Conservation (phyloP, 2,888 invertebrate genomes). For the Ectemnius cavifrons region DNA sequence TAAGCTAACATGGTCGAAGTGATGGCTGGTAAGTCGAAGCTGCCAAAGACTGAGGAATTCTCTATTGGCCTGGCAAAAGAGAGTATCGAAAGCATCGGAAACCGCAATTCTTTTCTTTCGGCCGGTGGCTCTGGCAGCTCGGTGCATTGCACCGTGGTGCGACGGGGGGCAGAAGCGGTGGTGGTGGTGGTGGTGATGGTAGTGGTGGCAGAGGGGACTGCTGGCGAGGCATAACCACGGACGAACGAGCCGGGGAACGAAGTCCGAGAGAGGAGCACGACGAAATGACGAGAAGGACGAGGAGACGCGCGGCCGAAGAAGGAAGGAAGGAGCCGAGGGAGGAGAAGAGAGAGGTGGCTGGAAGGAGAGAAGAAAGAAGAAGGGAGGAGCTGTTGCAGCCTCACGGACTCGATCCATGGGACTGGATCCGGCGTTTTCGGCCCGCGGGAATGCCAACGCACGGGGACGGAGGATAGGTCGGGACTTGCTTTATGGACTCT, state of each 20-base stretch:
- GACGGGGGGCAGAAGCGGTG: conserved; percentile 33
- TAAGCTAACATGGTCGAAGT: neutral
- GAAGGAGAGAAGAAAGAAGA: conserved; percentile 4
- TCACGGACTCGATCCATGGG: conserved; percentile 47
- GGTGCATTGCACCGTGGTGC: conserved; percentile 53
- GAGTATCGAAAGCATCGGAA: conserved; percentile 40
- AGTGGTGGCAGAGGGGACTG: neutral
- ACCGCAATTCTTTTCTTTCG: conserved; percentile 56
- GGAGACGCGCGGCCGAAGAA: neutral
- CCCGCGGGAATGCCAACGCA: conserved; percentile 70
- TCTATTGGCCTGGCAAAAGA: conserved; percentile 15
- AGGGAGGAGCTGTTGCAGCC: conserved; percentile 19
- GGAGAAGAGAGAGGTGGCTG: conserved; percentile 21
- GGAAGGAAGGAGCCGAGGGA: conserved; percentile 18
- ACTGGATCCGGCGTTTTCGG: conserved; percentile 68
- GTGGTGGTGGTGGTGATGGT: neutral
- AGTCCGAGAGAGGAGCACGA: conserved; percentile 19
- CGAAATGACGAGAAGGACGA: conserved; percentile 23
- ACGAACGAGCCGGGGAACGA: conserved; percentile 36
- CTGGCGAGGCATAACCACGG: conserved; percentile 21
- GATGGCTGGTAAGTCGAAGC: neutral
- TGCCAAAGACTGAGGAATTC: conserved; percentile 20
- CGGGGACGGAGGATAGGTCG: conserved; percentile 68
- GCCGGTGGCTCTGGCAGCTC: conserved; percentile 30
- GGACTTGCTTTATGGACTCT: conserved; percentile 63